Base-by-base conservation (phyloP, 1,140 invertebrate species). In the Lepidurus couesii region DNA sequence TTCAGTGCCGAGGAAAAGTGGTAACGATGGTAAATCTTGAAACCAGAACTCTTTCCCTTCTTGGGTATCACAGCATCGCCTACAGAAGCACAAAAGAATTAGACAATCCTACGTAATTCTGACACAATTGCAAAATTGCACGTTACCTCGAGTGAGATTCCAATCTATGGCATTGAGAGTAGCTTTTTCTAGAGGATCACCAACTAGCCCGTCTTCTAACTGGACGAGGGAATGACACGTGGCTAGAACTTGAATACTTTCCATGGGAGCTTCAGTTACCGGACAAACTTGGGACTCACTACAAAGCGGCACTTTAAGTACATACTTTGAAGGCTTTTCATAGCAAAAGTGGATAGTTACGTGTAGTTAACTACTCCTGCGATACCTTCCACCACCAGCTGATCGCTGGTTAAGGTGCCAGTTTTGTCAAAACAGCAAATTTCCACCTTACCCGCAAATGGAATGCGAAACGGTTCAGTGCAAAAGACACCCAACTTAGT, bases 381-480 rank as follows among this genome's bases (percentile, higher is more conserved):
- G 74, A 99, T 90, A 73, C 98, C 98, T 88, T 99, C 97, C 6
- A 99, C 96, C 73, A 99, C 91, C 77, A 99, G 89, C 87, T 98
- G 93, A 86, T 99, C 98, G 85, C 96, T 98, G 0, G 98, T 99
- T 73, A 99, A 88, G 1, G 98, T 99, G 45, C 98, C 98, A 76
- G 98, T 99, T 87, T 99, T 99, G 86, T 99, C 98, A 86, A 99
- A 99, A 86, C 98, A 99, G 85, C 97, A 99, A 83, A 99, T 95
- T 86, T 99, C 94, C 73, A 99, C 91, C 90, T 99, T 99, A 0
- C 98, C 98, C 82, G 97, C 98, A 87, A 99, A 99, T 5, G 98
- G 98, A 87, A 99, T 99, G 80, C 98, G 88, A 85, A 99, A 99
- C 75, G 98, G 98, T 87, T 99, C 98, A 7, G 98, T 99, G 86